Percentiles rank a stretch among this genome's conserved stretches.
phyloP scores from a whole-genome alignment of 2,113 vertebrate species.

The Oceanites oceanicus region DNA sequence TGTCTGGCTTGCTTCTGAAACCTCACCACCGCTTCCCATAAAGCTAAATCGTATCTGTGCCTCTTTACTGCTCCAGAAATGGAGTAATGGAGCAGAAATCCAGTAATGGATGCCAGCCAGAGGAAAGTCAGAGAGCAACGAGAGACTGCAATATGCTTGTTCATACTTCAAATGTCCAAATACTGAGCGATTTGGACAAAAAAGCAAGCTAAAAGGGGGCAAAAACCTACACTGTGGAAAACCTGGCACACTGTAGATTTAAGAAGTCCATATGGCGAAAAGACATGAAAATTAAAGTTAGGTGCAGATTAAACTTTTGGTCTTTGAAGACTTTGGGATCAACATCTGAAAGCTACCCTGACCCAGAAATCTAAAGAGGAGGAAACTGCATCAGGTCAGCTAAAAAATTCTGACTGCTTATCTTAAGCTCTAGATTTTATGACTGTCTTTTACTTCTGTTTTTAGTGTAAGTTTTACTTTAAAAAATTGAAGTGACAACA shows the following conservation, averaged over 20 bases:
- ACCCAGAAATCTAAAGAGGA: not conserved
- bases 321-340: not conserved
- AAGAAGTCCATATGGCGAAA: not conserved
- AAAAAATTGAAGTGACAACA: not conserved
- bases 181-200: fast-evolving
- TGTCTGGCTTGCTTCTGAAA: not conserved
- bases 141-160: not conserved
- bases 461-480: not conserved
- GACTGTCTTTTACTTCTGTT: not conserved
- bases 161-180: not conserved
- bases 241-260: fast-evolving
- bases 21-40: not conserved
- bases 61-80: not conserved
- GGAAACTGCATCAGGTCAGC: not conserved
- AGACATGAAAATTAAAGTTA: not conserved
- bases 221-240: not conserved
- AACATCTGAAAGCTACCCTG: not conserved
- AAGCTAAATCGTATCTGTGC: fast-evolving
- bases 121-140: not conserved
- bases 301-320: not conserved
- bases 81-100: no score
- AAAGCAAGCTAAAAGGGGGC: not conserved
- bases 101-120: not conserved
- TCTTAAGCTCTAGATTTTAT: not conserved
- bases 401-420: not conserved